Evolutionary conservation across 2,113 vertebrate species (phyloP).

Genomic region (Poecile atricapillus): DNA sequence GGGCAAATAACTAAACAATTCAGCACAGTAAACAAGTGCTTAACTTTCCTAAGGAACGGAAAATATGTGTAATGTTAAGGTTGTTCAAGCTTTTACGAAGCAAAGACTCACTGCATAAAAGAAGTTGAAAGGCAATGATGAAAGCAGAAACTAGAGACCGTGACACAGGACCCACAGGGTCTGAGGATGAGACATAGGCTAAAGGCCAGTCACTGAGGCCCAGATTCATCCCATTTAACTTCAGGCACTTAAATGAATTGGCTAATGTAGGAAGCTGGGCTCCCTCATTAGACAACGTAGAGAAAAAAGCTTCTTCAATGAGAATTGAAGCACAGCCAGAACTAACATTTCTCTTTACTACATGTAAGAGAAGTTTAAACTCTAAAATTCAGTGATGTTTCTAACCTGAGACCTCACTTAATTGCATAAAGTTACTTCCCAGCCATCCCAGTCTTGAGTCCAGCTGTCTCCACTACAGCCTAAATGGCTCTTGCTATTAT

Average conservation of each 20-base stretch:
- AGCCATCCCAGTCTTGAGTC: background rate
- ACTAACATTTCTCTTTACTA: background rate
- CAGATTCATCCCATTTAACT: background rate
- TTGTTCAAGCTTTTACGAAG: background rate
- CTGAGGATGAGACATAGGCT: background rate
- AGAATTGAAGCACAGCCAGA: background rate
- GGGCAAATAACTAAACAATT: background rate
- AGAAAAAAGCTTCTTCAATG: background rate
- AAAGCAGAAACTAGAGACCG: background rate
- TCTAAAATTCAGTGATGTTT: background rate
- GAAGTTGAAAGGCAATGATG: background rate
- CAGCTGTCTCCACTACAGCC: background rate
- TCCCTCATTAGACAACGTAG: background rate
- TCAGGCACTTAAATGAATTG: background rate
- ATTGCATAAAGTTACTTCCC: background rate
- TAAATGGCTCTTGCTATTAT: background rate
- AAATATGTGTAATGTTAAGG: background rate
- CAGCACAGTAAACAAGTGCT: background rate
- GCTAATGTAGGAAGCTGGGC: background rate
- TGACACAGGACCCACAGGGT: background rate
- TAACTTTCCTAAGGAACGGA: background rate
- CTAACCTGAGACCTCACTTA: background rate
- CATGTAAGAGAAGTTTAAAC: background rate
- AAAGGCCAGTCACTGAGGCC: background rate
- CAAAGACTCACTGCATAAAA: background rate